Conservation (phyloP, 1,140 invertebrate genomes). For the Gonatopus flavifemur region DNA sequence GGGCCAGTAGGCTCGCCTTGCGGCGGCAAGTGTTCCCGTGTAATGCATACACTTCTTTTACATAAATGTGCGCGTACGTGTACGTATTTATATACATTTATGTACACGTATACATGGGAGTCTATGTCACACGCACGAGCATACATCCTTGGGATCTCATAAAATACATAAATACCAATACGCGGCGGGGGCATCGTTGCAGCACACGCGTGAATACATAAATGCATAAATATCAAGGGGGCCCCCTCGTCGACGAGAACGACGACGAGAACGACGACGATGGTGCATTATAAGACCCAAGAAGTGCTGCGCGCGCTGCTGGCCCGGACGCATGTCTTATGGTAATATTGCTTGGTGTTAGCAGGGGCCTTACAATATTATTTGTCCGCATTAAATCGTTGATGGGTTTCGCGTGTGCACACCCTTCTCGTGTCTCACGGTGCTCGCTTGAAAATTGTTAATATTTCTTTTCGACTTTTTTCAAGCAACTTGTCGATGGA, state of each 20-base stretch:
- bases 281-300: constrained; percentile 1
- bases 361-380: constrained; percentile 39
- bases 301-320: constrained; percentile 14
- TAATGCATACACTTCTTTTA: too few species aligned
- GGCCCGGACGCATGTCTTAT: constrained; percentile 42
- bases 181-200: constrained; percentile 30
- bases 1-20: constrained; percentile 14
- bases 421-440: constrained; percentile 5
- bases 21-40: background rate
- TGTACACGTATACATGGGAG: background rate
- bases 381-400: constrained; percentile 39
- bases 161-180: constrained; percentile 42
- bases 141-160: constrained; percentile 12
- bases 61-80: background rate
- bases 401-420: constrained; percentile 12
- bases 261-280: constrained; percentile 5
- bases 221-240: constrained; percentile 47
- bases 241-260: constrained; percentile 3
- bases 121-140: background rate
- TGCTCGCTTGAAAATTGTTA: constrained; percentile 18
- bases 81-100: background rate
- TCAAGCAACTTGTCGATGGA: too few species aligned
- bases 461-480: background rate
- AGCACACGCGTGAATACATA: constrained; percentile 40
- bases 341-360: constrained; percentile 43